Evolutionary conservation across 2,113 vertebrate species (phyloP).

Genomic region (Buteo buteo): DNA sequence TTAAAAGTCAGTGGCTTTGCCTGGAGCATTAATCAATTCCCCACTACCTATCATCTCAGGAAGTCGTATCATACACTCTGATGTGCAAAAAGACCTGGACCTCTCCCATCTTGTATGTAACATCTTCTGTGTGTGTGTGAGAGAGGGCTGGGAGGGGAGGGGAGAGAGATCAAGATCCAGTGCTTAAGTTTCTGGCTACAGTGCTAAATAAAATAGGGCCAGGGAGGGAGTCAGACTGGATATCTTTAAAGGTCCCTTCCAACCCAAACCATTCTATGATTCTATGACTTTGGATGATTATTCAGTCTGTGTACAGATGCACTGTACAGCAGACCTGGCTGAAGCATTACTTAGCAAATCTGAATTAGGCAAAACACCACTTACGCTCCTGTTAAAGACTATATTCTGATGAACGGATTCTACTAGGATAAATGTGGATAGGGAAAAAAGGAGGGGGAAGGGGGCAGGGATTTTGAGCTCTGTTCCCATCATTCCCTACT

Average conservation of each 20-base stretch:
- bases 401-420: neutral
- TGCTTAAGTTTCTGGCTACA: neutral
- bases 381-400: neutral
- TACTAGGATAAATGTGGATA: neutral
- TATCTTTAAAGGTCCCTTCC: neutral
- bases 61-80: accelerated
- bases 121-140: no score
- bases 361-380: neutral
- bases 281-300: neutral
- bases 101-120: neutral
- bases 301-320: neutral
- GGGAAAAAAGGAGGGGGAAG: no score
- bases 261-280: neutral
- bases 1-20: neutral
- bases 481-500: neutral
- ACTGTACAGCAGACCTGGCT: neutral
- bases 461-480: neutral
- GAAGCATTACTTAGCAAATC: neutral
- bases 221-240: neutral
- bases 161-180: no score
- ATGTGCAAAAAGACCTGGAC: neutral
- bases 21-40: neutral
- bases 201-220: neutral
- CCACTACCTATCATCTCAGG: neutral
- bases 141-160: no score